phyloP scores from a whole-genome alignment of 2,888 invertebrate genomes.

The Eurois occulta region DNA sequence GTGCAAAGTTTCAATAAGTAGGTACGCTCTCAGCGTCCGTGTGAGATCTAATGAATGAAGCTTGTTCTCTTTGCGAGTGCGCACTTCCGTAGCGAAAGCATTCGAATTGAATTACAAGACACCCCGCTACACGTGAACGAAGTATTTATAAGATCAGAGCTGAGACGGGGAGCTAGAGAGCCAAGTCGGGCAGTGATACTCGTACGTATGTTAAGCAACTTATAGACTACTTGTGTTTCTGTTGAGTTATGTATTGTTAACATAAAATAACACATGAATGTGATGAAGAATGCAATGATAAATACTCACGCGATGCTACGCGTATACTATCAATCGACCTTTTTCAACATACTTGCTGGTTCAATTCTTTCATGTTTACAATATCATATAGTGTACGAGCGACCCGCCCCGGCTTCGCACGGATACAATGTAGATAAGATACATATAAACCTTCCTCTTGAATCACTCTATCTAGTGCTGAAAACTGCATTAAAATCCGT shows the following conservation, averaged over 20 bases:
- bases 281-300: background rate
- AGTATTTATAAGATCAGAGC: slow-evolving; percentile 70
- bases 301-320: background rate
- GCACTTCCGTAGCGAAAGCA: slow-evolving; percentile 64
- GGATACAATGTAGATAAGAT: too few species aligned
- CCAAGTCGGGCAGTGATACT: slow-evolving; percentile 48
- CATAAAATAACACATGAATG: background rate
- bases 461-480: too few species aligned
- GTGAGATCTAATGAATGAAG: slow-evolving; percentile 70
- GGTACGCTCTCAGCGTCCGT: slow-evolving; percentile 45
- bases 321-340: background rate
- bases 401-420: too few species aligned
- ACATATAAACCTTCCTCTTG: too few species aligned
- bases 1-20: slow-evolving; percentile 47
- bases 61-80: slow-evolving; percentile 63
- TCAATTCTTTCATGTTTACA: too few species aligned
- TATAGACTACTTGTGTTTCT: slow-evolving; percentile 12
- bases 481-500: too few species aligned
- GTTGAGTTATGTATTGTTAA: background rate
- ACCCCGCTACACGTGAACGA: slow-evolving; percentile 65
- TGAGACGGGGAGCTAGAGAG: slow-evolving; percentile 43
- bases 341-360: background rate
- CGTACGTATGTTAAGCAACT: slow-evolving; percentile 32
- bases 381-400: too few species aligned
- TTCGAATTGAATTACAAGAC: slow-evolving; percentile 75